Percentiles rank a stretch among this genome's conserved stretches.
Conservation (phyloP, 2,888 invertebrate species). For the Altica lythri region DNA sequence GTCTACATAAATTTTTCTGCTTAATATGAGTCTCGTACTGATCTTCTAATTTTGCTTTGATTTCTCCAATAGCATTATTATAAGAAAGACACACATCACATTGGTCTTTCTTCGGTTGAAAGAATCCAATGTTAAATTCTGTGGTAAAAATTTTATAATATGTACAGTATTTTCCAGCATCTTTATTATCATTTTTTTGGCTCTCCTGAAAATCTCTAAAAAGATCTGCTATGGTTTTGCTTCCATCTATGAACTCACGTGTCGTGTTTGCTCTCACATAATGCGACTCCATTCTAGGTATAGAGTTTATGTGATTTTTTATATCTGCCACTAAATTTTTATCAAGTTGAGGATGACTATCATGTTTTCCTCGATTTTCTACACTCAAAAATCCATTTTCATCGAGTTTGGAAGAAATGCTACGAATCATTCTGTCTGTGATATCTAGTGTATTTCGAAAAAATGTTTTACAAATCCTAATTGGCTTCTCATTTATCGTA, state of each 20-base stretch:
- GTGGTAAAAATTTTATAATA: constrained; percentile 2
- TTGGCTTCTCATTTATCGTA: too few species aligned
- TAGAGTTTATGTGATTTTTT: constrained; percentile 1
- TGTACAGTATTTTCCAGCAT: neutral
- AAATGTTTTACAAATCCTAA: too few species aligned
- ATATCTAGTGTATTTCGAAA: too few species aligned
- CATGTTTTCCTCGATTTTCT: too few species aligned
- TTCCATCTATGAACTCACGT: too few species aligned
- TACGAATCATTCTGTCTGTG: too few species aligned
- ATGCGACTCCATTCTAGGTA: constrained; percentile 6
- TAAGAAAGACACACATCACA: constrained; percentile 1
- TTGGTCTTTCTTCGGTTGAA: constrained; percentile 6
- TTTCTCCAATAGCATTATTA: neutral
- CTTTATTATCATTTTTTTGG: neutral
- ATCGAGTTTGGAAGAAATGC: too few species aligned
- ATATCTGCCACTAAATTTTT: too few species aligned
- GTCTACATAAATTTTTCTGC: constrained; percentile 2
- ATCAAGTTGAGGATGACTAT: too few species aligned
- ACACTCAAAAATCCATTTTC: too few species aligned
- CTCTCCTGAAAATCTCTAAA: neutral
- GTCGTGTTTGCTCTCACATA: neutral
- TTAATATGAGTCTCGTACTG: neutral
- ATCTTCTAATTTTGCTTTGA: neutral
- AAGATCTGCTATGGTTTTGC: too few species aligned
- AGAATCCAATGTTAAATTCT: constrained; percentile 11